Conservation (phyloP, 2,113 vertebrate species). For the Lampris megalopsis region DNA sequence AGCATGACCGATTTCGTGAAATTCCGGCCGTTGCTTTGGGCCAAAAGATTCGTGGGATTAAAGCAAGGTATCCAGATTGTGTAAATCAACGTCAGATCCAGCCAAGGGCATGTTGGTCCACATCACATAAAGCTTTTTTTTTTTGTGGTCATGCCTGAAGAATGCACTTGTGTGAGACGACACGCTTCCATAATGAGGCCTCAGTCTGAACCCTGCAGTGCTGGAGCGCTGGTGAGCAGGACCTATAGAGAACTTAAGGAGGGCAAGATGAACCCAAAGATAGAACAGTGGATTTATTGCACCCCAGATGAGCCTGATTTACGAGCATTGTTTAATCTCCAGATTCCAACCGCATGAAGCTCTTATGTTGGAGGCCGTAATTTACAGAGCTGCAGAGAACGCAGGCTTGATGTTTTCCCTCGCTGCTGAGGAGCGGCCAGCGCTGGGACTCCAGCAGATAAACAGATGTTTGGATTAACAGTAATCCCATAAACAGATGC, state of each 20-base stretch:
- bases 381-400: slow-evolving; percentile 71
- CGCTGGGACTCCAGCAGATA: slow-evolving; percentile 53
- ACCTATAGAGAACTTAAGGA: slow-evolving; percentile 11
- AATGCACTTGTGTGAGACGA: slow-evolving; percentile 48
- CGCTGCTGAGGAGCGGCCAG: slow-evolving; percentile 63
- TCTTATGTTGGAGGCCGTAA: slow-evolving; percentile 61
- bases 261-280: slow-evolving; percentile 62
- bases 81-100: slow-evolving; percentile 53
- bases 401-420: slow-evolving; percentile 64
- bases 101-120: slow-evolving; percentile 46
- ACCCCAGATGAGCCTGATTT: slow-evolving; percentile 73
- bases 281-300: slow-evolving; percentile 70
- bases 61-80: slow-evolving; percentile 34
- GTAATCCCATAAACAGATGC: slow-evolving; percentile 69
- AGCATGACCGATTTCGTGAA: slow-evolving; percentile 22
- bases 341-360: slow-evolving; percentile 79
- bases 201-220: slow-evolving; percentile 52
- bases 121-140: slow-evolving; percentile 38
- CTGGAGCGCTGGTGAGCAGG: slow-evolving; percentile 52
- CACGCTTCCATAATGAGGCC: slow-evolving; percentile 56
- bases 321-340: slow-evolving; percentile 78
- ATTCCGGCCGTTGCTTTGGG: too few relatives aligned
- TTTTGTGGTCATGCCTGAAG: slow-evolving; percentile 28
- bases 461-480: slow-evolving; percentile 70
- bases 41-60: slow-evolving; percentile 44